Conservation (phyloP, 2,797 vertebrate species). For the Propithecus deckenii region DNA sequence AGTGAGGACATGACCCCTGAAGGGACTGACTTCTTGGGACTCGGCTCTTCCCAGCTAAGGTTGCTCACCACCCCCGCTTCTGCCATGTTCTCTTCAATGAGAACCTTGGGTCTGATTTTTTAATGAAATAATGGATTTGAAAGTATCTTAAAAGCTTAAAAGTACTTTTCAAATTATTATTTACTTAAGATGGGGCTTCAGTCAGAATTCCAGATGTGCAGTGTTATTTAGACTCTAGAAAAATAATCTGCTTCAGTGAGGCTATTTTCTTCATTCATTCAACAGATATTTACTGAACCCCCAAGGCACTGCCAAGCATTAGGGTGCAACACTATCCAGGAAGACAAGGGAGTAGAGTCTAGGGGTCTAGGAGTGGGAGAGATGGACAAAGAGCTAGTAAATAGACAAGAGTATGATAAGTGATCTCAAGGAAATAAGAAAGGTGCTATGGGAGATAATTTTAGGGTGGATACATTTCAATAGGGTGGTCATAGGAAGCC, state of each 20-base stretch:
- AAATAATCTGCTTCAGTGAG: slow-evolving; percentile 49
- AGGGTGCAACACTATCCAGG: background rate
- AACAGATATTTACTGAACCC: background rate
- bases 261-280: slow-evolving; percentile 9
- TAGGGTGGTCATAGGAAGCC: background rate
- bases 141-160: slow-evolving; percentile 59
- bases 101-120: slow-evolving; percentile 21
- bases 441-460: background rate
- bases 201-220: slow-evolving; percentile 35
- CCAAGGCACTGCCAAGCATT: background rate
- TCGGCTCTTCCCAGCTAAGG: background rate
- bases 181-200: slow-evolving; percentile 37
- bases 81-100: background rate
- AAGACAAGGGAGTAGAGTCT: background rate
- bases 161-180: slow-evolving; percentile 47
- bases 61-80: background rate
- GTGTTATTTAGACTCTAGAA: slow-evolving; percentile 30
- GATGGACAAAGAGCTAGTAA: background rate
- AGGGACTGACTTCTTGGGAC: background rate
- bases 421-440: slow-evolving; percentile 36
- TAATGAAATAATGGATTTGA: slow-evolving; percentile 56
- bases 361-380: background rate
- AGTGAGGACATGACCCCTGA: background rate
- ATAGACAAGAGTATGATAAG: background rate
- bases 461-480: background rate